Evolutionary conservation across 2,113 vertebrate species (phyloP).

Genomic region (Limnothrissa miodon): DNA sequence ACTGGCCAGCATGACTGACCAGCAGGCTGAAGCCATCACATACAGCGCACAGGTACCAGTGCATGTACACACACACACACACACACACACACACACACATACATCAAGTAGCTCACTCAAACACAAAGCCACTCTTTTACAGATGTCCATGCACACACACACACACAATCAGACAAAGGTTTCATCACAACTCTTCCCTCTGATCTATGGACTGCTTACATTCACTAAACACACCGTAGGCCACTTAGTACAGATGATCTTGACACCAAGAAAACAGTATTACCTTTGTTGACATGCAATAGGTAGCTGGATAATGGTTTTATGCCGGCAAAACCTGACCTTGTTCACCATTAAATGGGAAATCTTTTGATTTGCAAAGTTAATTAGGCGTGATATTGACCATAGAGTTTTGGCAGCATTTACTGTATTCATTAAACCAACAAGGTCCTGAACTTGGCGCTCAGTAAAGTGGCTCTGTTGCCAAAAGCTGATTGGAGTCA

Average conservation of each 20-base stretch:
- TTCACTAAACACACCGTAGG: not conserved
- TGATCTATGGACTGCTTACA: not conserved
- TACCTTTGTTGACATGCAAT: not conserved
- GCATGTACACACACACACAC: not conserved
- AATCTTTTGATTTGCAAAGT: not conserved
- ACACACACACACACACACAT: not conserved
- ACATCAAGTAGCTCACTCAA: not conserved
- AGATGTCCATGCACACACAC: not conserved
- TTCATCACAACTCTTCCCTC: not conserved
- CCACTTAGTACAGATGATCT: no score
- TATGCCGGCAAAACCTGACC: not conserved
- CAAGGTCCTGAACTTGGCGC: not conserved
- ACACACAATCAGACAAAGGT: not conserved
- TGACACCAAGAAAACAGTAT: not conserved
- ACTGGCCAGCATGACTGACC: conserved; percentile 83
- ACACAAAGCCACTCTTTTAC: not conserved
- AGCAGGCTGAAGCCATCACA: conserved; percentile 93
- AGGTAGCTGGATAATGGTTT: not conserved
- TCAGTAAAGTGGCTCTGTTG: not conserved
- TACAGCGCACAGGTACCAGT: conserved; percentile 90
- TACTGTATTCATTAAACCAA: not conserved
- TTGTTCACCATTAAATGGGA: not conserved
- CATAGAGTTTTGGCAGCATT: not conserved
- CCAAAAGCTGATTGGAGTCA: not conserved
- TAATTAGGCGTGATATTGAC: not conserved